Base-by-base conservation (phyloP, 2,113 vertebrate species). In the Nothobranchius kuhntae region DNA sequence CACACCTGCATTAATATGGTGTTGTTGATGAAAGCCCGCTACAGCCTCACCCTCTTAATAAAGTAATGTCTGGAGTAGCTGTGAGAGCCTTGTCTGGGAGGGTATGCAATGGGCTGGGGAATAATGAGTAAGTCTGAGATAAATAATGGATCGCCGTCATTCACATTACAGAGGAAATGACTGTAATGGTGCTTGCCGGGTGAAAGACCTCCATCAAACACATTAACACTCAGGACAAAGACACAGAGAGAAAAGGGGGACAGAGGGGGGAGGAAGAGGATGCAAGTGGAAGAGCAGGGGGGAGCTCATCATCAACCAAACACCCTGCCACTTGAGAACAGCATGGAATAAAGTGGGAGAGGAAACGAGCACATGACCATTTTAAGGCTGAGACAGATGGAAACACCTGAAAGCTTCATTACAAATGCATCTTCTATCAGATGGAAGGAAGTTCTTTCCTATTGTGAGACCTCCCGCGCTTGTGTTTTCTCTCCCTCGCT, bases 161-260 rank as follows among this genome's bases (percentile, higher is more conserved):
- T 91, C 88, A 91, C 87, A 91, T 91, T 92, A 91, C 66, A 82
- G 87, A 92, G 92, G 92, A 93, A 92, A 93, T 92, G 86, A 92
- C 88, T 89, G 81, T 92, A 93, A 93, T 92, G 87, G 87, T 82
- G 82, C 86, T 81, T 76, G 82, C 79, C 62, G 86, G 86, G 85
- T 86, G 89, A 91, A 83, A 91, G 89, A 90, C 82, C 87, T 90
- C 89, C 86, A 89, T 92, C 89, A 71, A 89, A 84, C 87, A 85
- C 89, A 91, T 91, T 89, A 92, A 91, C 83, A 83, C 87, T 84
- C 73, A 79, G 85, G 87, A 87, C 87, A 86, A 85, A 86, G 83
- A 83, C 70, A 17, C 56, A 84, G 77, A 80, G 74, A 52, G 73
- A 72, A 63, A 21, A 51, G 75, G 50, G 65, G 82, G 63, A 81